Conservation (phyloP, 2,888 invertebrate species). For the Fragum whitleyi region DNA sequence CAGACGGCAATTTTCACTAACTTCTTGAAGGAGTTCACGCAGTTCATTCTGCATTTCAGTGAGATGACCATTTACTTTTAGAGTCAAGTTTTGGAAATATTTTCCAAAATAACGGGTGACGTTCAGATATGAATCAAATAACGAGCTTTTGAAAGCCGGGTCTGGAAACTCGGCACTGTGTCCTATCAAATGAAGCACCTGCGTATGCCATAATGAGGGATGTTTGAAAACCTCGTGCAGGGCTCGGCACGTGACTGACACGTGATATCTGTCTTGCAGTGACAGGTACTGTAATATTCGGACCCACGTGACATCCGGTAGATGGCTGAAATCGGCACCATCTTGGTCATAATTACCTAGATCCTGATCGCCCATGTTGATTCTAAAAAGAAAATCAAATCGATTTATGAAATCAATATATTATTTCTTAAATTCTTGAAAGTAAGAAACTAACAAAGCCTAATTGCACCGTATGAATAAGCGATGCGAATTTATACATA, state of each 20-base stretch:
- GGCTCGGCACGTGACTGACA: conserved; percentile 72
- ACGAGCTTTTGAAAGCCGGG: conserved; percentile 35
- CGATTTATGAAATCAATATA: too few species aligned
- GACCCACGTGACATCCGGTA: conserved; percentile 78
- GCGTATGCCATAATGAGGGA: conserved; percentile 77
- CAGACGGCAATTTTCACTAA: conserved; percentile 73
- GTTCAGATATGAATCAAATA: conserved; percentile 26
- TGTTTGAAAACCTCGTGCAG: conserved; percentile 76
- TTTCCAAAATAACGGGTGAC: conserved; percentile 75
- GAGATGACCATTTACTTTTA: conserved; percentile 70
- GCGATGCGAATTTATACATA: too few species aligned
- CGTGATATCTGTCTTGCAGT: conserved; percentile 66
- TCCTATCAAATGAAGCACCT: conserved; percentile 53
- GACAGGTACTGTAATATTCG: conserved; percentile 71
- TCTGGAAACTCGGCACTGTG: background rate
- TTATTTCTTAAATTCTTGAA: too few species aligned
- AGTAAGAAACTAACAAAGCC: too few species aligned
- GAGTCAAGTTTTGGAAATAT: conserved; percentile 75
- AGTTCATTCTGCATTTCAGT: conserved; percentile 64
- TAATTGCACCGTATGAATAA: too few species aligned
- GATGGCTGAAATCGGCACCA: conserved; percentile 69
- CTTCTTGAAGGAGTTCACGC: conserved; percentile 63
- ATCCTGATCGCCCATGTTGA: too few species aligned
- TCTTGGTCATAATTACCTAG: background rate
- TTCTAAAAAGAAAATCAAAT: too few species aligned